Evolutionary conservation across 2,888 invertebrate species (phyloP), one percentile per base, ranked within the genome.

Genomic region (Steinernema carpocapsae): DNA sequence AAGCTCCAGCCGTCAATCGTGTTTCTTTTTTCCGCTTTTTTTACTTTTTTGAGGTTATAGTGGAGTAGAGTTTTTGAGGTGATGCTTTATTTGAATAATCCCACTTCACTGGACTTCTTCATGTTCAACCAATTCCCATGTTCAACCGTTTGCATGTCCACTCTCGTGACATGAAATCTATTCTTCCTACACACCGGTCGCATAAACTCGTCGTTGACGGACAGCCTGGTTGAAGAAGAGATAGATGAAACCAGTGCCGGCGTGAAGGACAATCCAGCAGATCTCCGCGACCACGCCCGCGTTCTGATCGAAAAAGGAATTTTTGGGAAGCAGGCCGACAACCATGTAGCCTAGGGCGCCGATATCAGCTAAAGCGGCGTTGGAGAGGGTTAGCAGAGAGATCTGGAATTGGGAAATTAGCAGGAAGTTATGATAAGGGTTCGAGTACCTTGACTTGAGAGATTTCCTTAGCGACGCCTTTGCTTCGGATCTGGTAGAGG

Each of bases 291-390:
- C 26, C 6, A 56, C 24, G 14, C 56, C 56, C 7, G 56, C 56
- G 26, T 56, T 56, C 26, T 56, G 56, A 4, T 26, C 56, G 24
- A 56, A 3, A 26, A 56, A 56, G 6, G 56, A 56, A 26, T 56
- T 56, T 26, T 56, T 56, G 6, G 56, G 56, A 3, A 56, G 56
- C 7, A 19, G 26, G 22, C 56, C 56, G 26, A 56, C 56, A 1
- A 56, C 56, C 56, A 24, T 56, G 26, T 56, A 56, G 24, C 56
- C 56, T 6, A 56, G 56, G 12, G 56, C 56, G 56, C 56, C 56
- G 26, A 56, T 26, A 17, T 56, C 56, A 26, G 56, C 56, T 4
- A 56, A 26, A 6, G 56, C 56, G 24, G 64, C 64, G 32, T 12
- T 64, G 32, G 64, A 29, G 17, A 64, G 64, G 14, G 64, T 64